Conservation (phyloP, 1,140 invertebrate species). For the Drosophila eugracilis region DNA sequence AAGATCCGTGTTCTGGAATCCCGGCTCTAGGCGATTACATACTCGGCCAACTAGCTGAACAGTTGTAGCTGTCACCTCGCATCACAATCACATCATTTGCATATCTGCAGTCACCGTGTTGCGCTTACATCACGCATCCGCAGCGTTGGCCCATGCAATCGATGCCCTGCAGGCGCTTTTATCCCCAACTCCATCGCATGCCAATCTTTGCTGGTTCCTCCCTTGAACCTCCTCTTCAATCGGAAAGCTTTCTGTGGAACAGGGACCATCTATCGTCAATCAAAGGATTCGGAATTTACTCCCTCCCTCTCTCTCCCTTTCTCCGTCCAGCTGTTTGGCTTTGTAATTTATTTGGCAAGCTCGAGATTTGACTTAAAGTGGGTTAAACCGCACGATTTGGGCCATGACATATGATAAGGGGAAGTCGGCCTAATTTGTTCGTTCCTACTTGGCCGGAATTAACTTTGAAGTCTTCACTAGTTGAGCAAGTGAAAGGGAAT, state of each 20-base stretch:
- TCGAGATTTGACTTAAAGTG: slow-evolving; percentile 41
- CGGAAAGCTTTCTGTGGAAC: slow-evolving; percentile 13
- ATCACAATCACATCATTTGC: slow-evolving; percentile 63
- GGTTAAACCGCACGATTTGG: slow-evolving; percentile 35
- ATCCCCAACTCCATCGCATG: slow-evolving; percentile 13
- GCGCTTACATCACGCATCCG: slow-evolving; percentile 64
- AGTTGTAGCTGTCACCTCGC: slow-evolving; percentile 37
- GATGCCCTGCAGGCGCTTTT: slow-evolving; percentile 32
- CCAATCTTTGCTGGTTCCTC: neutral
- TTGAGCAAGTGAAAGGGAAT: too few species aligned
- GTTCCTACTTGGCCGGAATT: neutral
- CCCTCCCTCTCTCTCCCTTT: neutral
- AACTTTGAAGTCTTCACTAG: neutral
- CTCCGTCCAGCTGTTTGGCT: slow-evolving; percentile 23
- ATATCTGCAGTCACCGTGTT: slow-evolving; percentile 44
- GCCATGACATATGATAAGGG: slow-evolving; percentile 36
- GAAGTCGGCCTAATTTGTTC: slow-evolving; percentile 31
- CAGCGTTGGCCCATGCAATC: slow-evolving; percentile 29
- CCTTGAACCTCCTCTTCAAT: neutral
- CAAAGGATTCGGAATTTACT: slow-evolving; percentile 20
- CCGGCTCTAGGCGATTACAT: slow-evolving; percentile 34
- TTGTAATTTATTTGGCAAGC: slow-evolving; percentile 39
- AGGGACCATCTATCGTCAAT: slow-evolving; percentile 37
- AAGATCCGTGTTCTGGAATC: slow-evolving; percentile 9
- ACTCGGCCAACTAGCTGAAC: slow-evolving; percentile 14